phyloP scores from a whole-genome alignment of 2,888 invertebrate genomes.

The Norana najaformis region DNA sequence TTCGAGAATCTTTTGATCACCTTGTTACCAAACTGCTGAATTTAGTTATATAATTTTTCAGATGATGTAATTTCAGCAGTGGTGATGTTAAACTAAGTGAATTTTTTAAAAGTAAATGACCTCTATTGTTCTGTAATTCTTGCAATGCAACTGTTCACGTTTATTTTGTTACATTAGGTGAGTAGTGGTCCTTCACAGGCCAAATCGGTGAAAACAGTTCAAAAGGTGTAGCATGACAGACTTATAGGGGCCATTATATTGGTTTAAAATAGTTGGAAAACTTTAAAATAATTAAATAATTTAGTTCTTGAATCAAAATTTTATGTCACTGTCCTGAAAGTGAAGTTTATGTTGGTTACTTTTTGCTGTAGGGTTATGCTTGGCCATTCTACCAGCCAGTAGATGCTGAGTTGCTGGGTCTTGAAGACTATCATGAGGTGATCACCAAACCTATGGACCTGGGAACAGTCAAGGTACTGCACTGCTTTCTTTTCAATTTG shows the following conservation, averaged over 20 bases:
- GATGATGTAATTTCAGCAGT: neutral
- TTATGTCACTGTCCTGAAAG: neutral
- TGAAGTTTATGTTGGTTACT: neutral
- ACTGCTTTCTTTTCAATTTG: neutral
- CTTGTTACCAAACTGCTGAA: neutral
- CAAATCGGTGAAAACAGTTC: neutral
- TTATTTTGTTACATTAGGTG: neutral
- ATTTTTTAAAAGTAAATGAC: no score
- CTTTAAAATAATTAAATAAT: neutral
- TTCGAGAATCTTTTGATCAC: neutral
- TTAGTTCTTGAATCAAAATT: neutral
- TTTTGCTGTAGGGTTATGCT: slow-evolving; percentile 78
- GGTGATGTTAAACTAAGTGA: no score
- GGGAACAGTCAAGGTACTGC: slow-evolving; percentile 81
- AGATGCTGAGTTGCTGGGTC: slow-evolving; percentile 87
- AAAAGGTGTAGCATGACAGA: neutral
- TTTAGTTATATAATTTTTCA: neutral
- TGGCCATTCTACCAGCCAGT: slow-evolving; percentile 99
- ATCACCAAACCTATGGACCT: slow-evolving; percentile 99
- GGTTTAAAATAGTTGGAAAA: neutral
- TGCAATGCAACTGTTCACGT: neutral
- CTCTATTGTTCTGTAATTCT: no score
- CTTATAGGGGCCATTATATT: neutral
- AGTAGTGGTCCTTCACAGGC: neutral
- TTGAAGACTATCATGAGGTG: slow-evolving; percentile 95